Percentiles rank a stretch among this genome's conserved stretches.
Evolutionary conservation across 2,888 invertebrate species (phyloP).

Genomic region (Muschampia plurimacula): DNA sequence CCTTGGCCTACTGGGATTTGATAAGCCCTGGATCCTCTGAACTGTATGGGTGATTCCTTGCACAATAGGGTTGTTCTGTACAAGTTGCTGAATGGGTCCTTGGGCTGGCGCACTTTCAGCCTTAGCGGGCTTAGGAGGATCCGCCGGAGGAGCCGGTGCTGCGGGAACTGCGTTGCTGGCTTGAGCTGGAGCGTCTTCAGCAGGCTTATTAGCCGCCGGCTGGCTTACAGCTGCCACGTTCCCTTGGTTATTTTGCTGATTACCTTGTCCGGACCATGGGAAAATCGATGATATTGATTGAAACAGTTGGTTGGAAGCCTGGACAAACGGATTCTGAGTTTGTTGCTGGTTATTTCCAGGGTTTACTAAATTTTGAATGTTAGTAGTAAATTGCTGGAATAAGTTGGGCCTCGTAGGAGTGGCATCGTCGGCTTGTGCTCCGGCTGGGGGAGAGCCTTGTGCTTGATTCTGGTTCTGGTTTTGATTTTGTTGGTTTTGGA

Average conservation of each 20-base stretch:
- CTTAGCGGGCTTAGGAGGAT: constrained; percentile 35
- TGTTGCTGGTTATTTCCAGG: neutral
- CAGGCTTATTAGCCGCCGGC: constrained; percentile 11
- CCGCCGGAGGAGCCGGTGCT: constrained; percentile 25
- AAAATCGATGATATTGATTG: neutral
- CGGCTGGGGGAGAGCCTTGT: constrained; percentile 35
- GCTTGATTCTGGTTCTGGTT: constrained; percentile 38
- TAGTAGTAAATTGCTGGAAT: constrained; percentile 50
- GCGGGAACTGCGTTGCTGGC: constrained; percentile 25
- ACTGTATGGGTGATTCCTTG: constrained; percentile 60
- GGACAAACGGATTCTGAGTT: neutral
- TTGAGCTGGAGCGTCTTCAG: constrained; percentile 8
- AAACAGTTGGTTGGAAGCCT: neutral
- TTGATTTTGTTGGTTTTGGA: constrained; percentile 26
- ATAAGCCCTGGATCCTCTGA: constrained; percentile 57
- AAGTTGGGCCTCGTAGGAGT: constrained; percentile 41
- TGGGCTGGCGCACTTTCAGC: constrained; percentile 31
- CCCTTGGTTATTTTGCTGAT: constrained; percentile 9
- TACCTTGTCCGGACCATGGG: neutral
- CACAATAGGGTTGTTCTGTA: constrained; percentile 60
- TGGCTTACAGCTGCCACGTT: neutral
- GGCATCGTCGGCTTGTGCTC: constrained; percentile 49
- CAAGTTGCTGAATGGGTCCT: constrained; percentile 59
- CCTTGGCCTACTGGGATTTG: constrained; percentile 61
- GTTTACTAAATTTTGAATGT: constrained; percentile 48